Conservation (phyloP, 2,113 vertebrate genomes). For the Brachirus orientalis region DNA sequence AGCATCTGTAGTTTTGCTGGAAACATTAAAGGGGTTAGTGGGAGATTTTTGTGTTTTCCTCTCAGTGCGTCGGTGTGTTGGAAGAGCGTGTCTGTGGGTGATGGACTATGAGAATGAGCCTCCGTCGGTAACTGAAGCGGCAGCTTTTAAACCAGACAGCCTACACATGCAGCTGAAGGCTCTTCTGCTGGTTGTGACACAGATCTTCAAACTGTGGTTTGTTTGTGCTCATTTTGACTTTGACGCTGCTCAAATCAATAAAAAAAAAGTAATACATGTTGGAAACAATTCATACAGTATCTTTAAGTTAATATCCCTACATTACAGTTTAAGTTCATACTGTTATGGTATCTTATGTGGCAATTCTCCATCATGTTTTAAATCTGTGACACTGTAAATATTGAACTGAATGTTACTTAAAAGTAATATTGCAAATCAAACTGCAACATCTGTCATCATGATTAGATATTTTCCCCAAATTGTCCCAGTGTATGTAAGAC, state of each 20-base stretch:
- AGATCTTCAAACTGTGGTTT: conserved; percentile 48
- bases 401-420: no score
- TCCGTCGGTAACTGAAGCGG: conserved; percentile 55
- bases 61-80: conserved; percentile 63
- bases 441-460: no score
- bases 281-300: no score
- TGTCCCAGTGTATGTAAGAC: no score
- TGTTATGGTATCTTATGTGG: no score
- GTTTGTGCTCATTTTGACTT: conserved; percentile 38
- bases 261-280: no score
- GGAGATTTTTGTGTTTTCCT: conserved; percentile 68
- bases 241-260: conserved; percentile 21
- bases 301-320: no score
- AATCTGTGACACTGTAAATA: no score
- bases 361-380: no score
- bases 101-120: conserved; percentile 59
- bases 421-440: no score
- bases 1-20: conserved; percentile 30
- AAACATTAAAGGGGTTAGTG: conserved; percentile 15
- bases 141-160: conserved; percentile 58
- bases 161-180: conserved; percentile 66
- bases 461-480: no score
- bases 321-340: no score
- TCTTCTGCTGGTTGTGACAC: conserved; percentile 32
- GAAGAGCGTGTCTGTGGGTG: conserved; percentile 66